A percentile compares a stretch with the other conserved stretches of the same genome.
Conservation (phyloP, 2,888 invertebrate genomes). For the Mystacides longicornis region DNA sequence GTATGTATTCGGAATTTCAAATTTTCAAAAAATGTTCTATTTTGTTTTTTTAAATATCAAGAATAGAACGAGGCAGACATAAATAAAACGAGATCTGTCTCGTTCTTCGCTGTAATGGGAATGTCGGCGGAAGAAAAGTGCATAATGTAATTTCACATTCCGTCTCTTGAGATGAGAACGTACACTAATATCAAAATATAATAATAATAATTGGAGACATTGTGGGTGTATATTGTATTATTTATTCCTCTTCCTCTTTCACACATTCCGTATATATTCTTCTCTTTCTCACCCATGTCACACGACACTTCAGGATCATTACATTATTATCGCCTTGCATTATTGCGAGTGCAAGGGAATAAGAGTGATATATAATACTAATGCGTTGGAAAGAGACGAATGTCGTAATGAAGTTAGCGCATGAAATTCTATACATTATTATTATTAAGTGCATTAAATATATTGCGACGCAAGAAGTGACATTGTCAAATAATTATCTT, state of each 20-base stretch:
- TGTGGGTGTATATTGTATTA: not conserved
- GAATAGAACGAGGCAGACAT: too few relatives aligned
- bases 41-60: too few relatives aligned
- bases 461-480: not conserved
- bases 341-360: not conserved
- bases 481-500: not conserved
- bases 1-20: too few relatives aligned
- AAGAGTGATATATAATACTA: not conserved
- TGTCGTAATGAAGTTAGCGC: not conserved
- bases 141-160: not conserved
- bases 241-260: not conserved
- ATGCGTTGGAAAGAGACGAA: not conserved
- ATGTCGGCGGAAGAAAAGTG: not conserved
- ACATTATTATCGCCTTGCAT: conserved; percentile 12
- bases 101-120: too few relatives aligned
- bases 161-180: not conserved
- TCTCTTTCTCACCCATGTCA: conserved; percentile 21
- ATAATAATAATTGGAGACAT: not conserved
- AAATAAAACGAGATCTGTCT: too few relatives aligned
- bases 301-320: conserved; percentile 36
- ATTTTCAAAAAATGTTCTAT: too few relatives aligned
- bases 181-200: not conserved
- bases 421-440: not conserved
- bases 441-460: not conserved
- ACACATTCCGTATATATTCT: not conserved